Percentiles rank a stretch among this genome's conserved stretches.
Conservation (phyloP, 1,140 invertebrate species). For the Lasioglossum albipes region DNA sequence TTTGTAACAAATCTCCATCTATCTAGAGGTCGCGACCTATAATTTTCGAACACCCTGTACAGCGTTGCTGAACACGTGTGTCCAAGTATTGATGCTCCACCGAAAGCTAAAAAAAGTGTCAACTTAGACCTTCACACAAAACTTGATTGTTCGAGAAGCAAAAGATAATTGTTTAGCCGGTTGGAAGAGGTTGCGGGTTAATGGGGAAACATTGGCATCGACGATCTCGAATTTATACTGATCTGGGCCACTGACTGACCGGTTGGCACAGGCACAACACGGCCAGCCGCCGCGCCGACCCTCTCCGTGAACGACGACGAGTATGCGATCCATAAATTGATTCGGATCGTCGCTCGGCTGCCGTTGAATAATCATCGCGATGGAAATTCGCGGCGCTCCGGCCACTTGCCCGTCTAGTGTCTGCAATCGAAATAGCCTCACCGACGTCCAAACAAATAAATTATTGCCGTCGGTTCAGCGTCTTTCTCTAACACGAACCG, state of each 20-base stretch:
- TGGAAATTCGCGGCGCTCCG: neutral
- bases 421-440: neutral
- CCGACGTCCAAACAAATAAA: too few relatives aligned
- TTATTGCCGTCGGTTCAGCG: too few relatives aligned
- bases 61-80: too few relatives aligned
- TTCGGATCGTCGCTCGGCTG: neutral
- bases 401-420: neutral
- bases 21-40: too few relatives aligned
- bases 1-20: too few relatives aligned
- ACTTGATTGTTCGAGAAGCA: too few relatives aligned
- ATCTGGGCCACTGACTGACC: slow-evolving; percentile 20
- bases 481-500: too few relatives aligned
- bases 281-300: slow-evolving; percentile 1
- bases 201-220: slow-evolving; percentile 14
- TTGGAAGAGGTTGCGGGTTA: neutral
- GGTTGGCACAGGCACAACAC: slow-evolving; percentile 14
- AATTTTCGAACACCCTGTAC: too few relatives aligned
- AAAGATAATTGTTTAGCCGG: too few relatives aligned
- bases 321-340: slow-evolving; percentile 25
- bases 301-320: neutral
- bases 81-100: too few relatives aligned
- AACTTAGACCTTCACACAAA: too few relatives aligned
- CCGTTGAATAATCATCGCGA: neutral
- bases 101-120: too few relatives aligned
- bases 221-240: slow-evolving; percentile 17